phyloP scores from a whole-genome alignment of 2,113 vertebrate genomes.

The Dendrocopos noguchii region DNA sequence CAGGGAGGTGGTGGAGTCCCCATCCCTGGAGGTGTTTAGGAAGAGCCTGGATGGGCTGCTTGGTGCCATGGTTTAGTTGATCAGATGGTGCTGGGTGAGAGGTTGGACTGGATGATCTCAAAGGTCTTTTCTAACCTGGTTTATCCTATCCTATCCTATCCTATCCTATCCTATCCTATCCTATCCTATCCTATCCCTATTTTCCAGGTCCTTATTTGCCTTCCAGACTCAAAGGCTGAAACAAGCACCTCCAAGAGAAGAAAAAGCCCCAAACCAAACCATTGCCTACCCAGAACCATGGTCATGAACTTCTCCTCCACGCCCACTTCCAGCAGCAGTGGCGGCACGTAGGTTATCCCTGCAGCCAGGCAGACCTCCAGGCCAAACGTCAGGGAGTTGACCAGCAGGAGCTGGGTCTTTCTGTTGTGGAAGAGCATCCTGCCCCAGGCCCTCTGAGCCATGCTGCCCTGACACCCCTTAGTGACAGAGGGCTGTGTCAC shows the following conservation, averaged over 20 bases:
- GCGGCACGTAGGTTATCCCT: slow-evolving; percentile 85
- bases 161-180: no score
- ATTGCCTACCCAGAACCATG: slow-evolving; percentile 86
- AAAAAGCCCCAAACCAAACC: background rate
- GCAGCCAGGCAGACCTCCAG: slow-evolving; percentile 89
- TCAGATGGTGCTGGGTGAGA: no score
- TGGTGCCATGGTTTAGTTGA: no score
- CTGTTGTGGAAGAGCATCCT: slow-evolving; percentile 67
- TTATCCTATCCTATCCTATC: no score
- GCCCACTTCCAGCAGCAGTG: slow-evolving; percentile 86
- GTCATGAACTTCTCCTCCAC: slow-evolving; percentile 91
- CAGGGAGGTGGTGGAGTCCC: no score
- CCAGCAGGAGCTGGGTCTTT: slow-evolving; percentile 80
- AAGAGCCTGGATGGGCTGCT: no score
- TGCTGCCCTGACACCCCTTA: background rate
- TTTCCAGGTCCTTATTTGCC: background rate
- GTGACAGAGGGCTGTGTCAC: background rate
- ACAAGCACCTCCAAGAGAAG: background rate
- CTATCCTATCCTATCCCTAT: no score
- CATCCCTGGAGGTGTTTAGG: no score
- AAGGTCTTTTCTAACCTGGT: no score
- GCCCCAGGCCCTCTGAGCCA: slow-evolving; percentile 42
- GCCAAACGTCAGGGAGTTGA: slow-evolving; percentile 86
- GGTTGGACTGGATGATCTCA: no score
- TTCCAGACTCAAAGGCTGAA: background rate